These are phyloP conservation scores for Ephialtes manifestator DNA, from an alignment of 2,888 invertebrate species.

Conservation along the genomic window DNA sequence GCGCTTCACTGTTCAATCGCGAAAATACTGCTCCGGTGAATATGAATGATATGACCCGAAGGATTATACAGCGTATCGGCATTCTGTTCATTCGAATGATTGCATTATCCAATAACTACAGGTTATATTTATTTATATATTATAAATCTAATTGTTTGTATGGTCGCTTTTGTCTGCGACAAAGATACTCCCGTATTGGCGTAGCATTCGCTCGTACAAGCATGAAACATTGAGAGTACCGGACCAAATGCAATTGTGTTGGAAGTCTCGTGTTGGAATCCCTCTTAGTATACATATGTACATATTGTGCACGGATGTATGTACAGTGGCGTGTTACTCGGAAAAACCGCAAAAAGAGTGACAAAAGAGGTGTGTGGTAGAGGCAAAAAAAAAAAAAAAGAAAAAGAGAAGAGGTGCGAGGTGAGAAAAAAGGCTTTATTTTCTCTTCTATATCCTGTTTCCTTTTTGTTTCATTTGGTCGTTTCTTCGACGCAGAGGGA, in stretches of 20 bases:
- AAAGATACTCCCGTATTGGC: background rate
- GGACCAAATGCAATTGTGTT: conserved; percentile 30
- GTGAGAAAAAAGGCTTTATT: conserved; percentile 18
- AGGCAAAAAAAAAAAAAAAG: background rate
- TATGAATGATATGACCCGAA: background rate
- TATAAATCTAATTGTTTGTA: background rate
- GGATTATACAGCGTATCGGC: background rate
- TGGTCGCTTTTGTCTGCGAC: background rate
- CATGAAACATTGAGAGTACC: conserved; percentile 8
- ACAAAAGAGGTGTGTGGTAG: background rate
- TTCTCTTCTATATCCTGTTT: background rate
- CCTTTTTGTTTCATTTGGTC: background rate
- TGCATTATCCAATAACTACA: conserved; percentile 6
- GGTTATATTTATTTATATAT: background rate
- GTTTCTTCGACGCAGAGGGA: conserved; percentile 13
- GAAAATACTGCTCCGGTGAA: background rate
- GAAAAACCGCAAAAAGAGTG: background rate
- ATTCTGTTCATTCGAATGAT: conserved; percentile 8
- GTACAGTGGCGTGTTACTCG: conserved; percentile 9
- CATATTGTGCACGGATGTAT: background rate
- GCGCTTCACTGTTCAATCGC: background rate
- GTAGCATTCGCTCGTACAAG: background rate
- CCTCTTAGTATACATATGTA: background rate
- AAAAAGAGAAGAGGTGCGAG: background rate
- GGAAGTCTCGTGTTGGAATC: background rate